Base-by-base conservation (phyloP, 2,113 vertebrate species). In the Carassius gibelio region DNA sequence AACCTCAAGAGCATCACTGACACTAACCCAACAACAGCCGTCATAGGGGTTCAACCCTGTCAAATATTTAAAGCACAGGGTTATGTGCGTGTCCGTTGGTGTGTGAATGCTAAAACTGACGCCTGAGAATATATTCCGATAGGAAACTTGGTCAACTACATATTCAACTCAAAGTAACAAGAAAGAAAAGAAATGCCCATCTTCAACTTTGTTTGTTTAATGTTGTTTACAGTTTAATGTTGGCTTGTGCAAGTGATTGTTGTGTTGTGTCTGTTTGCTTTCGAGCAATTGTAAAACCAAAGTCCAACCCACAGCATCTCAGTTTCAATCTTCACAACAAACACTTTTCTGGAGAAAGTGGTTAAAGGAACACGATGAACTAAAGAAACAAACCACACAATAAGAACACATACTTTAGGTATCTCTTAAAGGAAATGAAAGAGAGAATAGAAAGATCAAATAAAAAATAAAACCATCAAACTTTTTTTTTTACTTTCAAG, bases 291-390 rank as follows among this genome's bases (percentile, higher is more conserved):
- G 84, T 85, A 90, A 92, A 92, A 91, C 88, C 86, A 92, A 93
- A 59, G 90, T 94, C 91, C 91, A 93, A 93, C 93, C 90, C 92
- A 94, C 91, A 90, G 90, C 92, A 94, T 90, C 64, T 45, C 72
- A 86, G 79, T 90, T 45, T 88, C 90, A 85, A 85, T 91, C 62
- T 86, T 88, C 90, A 91, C 92, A 92, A 93, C 89, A 93, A 93
- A 93, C 93, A 90, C 89, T 86, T 91, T 91, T 92, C 92, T 88
- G 92, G 26, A 64, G 11, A n/a, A 57, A 57, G 11, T 48, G 38
- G 23, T 50, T 14, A 59, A 48, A 77, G 48, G 50, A 77, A 57
- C 26, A 17, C 10, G 75, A 77, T 52, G 26, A 69, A 52, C 23
- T 36, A 42, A 85, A 48, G 17, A 14, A 85, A 15, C 87, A 91